Evolutionary conservation across 2,888 invertebrate species (phyloP), one percentile per base, ranked within the genome.

Genomic region (Branchipolynoe longqiensis): DNA sequence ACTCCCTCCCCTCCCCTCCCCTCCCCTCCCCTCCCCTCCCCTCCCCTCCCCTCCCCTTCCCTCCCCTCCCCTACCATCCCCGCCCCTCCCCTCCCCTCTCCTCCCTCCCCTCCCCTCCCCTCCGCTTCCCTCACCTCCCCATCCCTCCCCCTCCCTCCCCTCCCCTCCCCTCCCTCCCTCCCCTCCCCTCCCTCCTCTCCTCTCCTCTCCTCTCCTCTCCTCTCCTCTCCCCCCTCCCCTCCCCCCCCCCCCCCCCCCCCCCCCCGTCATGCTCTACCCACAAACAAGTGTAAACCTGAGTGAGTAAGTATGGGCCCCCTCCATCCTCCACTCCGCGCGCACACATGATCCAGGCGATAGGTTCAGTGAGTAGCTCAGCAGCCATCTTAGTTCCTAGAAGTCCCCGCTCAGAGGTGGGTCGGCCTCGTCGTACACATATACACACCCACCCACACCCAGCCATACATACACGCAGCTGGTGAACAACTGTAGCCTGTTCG

Each of bases 371-470:
- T 33, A 14, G 69, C 38, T 33, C 36, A 69, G 69, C 69, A 69
- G 69, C 69, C 69, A 69, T 69, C 69, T 69, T 69, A 38, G 38
- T 69, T 69, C 69, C 69, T 69, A 12, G 36, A 69, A 69, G 33
- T 36, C 8, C 2, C 38, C n/a, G n/a, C 69, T 38, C 38, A 36
- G 69, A 69, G 2, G 69, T 38, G 69, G n/a, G 36, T 38, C 58
- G 12, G 14, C 48, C 48, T 48, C n/a, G n/a, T 8, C 14, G 0
- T 33, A n/a, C 12, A 1, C 8, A n/a, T 0, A 14, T 36, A 69
- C 38, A 69, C 2, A 33, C 4, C 31, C 31, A 4, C 12, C 6
- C 33, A 22, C 31, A 12, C 4, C 31, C 6, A 6, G 62, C 6
- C 8, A 33, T 4, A 25, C 0, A 22, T 2, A 36, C 69, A 22